phyloP scores from a whole-genome alignment of 2,113 vertebrate genomes.

The Morone chrysops region DNA sequence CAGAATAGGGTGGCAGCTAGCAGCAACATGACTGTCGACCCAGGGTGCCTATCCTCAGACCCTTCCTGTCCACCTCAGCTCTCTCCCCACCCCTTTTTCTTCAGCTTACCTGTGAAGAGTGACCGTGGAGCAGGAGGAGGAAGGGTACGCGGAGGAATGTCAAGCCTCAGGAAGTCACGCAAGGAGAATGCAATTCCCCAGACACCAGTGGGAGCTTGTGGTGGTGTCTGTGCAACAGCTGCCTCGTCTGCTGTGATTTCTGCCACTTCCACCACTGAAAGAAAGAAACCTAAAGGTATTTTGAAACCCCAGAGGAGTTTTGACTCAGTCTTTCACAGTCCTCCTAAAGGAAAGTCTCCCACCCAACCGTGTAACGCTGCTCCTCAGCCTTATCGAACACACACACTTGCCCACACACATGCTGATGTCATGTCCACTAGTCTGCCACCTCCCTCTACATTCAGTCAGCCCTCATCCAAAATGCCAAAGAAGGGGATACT shows the following conservation, averaged over 20 bases:
- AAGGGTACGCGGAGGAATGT: slow-evolving; percentile 54
- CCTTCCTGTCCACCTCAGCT: slow-evolving; percentile 42
- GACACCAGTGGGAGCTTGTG: slow-evolving; percentile 52
- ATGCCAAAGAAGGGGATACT: slow-evolving; percentile 87
- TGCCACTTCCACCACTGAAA: slow-evolving; percentile 56
- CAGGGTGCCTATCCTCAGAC: slow-evolving; percentile 46
- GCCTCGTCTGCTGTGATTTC: slow-evolving; percentile 39
- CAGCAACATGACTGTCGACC: slow-evolving; percentile 41
- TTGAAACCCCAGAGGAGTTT: slow-evolving; percentile 85
- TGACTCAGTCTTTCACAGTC: slow-evolving; percentile 77
- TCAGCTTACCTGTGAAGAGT: slow-evolving; percentile 66
- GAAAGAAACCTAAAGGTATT: slow-evolving; percentile 85
- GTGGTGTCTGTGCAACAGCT: slow-evolving; percentile 35
- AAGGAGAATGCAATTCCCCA: slow-evolving; percentile 85
- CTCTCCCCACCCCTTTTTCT: slow-evolving; percentile 59
- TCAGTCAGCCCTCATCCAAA: slow-evolving; percentile 78
- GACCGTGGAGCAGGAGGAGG: slow-evolving; percentile 53
- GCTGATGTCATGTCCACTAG: slow-evolving; percentile 47
- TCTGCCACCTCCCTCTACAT: slow-evolving; percentile 55
- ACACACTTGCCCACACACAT: slow-evolving; percentile 32
- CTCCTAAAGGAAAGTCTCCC: slow-evolving; percentile 53
- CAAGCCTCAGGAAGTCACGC: slow-evolving; percentile 84
- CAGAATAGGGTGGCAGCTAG: slow-evolving; percentile 74
- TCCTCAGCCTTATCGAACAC: slow-evolving; percentile 43
- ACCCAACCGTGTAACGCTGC: slow-evolving; percentile 39